Evolutionary conservation across 2,113 vertebrate species (phyloP).

Genomic region (Amazona vittata): DNA sequence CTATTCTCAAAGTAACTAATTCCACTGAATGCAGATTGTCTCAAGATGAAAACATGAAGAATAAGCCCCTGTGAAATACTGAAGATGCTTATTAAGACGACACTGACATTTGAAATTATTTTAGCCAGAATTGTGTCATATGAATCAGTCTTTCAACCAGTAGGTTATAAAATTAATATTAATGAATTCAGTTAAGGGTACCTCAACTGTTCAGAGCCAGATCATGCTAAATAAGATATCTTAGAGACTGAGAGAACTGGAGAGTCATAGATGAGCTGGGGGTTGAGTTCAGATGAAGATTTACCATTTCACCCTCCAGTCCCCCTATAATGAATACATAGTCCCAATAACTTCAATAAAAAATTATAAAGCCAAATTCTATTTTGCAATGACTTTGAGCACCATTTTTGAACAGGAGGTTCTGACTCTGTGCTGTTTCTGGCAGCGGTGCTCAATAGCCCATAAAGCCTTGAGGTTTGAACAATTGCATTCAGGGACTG

Average conservation of each 20-base stretch:
- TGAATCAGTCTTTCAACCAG: neutral
- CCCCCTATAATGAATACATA: neutral
- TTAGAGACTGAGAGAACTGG: neutral
- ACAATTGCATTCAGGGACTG: neutral
- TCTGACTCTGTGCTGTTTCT: neutral
- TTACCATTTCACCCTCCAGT: rapidly evolving
- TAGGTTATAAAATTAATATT: neutral
- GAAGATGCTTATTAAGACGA: neutral
- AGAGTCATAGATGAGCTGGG: neutral
- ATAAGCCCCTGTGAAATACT: neutral
- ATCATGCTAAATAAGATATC: neutral
- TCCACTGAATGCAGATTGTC: neutral
- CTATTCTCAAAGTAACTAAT: neutral
- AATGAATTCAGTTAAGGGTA: neutral
- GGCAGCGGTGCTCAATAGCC: neutral
- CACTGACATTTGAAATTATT: neutral
- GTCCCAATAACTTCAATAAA: neutral
- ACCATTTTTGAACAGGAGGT: neutral
- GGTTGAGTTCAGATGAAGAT: neutral
- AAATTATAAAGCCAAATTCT: neutral
- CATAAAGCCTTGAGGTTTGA: neutral
- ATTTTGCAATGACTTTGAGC: neutral
- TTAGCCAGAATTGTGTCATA: neutral
- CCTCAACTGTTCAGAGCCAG: neutral
- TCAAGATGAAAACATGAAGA: neutral